These are phyloP conservation scores for Zalophus californianus DNA, from an alignment of 2,797 vertebrate genomes.

Conservation along the genomic window DNA sequence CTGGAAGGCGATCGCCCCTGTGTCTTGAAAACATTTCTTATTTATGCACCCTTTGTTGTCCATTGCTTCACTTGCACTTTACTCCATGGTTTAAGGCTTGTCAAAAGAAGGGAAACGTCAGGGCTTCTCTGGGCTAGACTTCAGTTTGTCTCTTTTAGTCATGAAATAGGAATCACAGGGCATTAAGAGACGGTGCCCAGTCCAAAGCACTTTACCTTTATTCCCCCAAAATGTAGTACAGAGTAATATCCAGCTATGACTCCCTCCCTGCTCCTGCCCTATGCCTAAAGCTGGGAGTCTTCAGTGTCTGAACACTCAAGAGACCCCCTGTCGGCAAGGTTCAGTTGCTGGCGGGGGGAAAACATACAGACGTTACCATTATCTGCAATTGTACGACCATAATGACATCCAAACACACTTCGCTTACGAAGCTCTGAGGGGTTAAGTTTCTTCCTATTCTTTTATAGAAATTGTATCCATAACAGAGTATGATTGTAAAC, in stretches of 20 bases:
- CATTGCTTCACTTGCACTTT: neutral
- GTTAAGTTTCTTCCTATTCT: constrained; percentile 10
- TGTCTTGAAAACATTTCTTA: neutral
- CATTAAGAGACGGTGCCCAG: neutral
- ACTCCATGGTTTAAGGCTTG: neutral
- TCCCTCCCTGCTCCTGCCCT: neutral
- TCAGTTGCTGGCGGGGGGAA: neutral
- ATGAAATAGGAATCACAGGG: neutral
- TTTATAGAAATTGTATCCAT: neutral
- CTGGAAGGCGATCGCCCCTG: neutral
- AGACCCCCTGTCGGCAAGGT: neutral
- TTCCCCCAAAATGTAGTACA: neutral
- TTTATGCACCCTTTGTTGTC: neutral
- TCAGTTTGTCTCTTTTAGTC: constrained; percentile 50
- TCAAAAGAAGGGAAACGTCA: neutral
- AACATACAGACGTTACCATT: neutral
- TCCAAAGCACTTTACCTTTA: neutral
- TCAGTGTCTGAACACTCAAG: neutral
- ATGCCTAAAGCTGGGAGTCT: neutral
- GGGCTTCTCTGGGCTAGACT: neutral
- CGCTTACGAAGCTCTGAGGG: neutral
- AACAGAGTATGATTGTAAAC: neutral
- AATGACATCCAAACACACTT: neutral
- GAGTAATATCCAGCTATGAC: neutral
- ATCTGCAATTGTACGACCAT: neutral